Conservation (phyloP, 2,797 vertebrate genomes). For the Lates japonicus region DNA sequence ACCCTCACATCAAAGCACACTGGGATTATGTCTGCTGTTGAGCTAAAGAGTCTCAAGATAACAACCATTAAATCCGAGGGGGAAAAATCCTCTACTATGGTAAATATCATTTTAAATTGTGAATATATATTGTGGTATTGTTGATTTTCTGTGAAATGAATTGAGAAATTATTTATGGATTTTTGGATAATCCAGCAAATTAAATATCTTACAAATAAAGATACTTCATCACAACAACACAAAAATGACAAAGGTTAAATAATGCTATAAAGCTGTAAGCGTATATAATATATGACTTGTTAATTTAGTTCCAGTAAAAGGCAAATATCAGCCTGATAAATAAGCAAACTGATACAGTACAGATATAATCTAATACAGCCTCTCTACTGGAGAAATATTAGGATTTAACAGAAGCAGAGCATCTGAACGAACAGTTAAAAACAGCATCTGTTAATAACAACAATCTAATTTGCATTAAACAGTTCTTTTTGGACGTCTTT, state of each 20-base stretch:
- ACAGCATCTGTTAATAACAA: conserved; percentile 12
- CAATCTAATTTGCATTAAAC: background rate
- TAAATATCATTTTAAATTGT: background rate
- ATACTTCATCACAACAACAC: background rate
- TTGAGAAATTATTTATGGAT: background rate
- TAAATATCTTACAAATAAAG: background rate
- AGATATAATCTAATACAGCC: background rate
- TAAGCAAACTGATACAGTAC: background rate
- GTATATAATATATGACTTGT: background rate
- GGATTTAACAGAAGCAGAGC: background rate
- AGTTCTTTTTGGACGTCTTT: background rate
- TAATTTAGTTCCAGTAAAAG: background rate
- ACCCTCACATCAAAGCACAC: too few species aligned
- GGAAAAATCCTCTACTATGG: background rate
- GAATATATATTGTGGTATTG: background rate
- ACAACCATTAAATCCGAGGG: background rate
- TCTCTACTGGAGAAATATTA: background rate
- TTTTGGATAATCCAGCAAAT: background rate
- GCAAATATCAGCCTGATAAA: background rate
- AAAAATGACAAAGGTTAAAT: background rate
- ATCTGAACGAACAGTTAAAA: conserved; percentile 2
- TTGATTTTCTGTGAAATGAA: background rate
- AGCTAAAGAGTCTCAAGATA: background rate
- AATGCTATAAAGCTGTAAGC: background rate
- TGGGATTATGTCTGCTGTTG: too few species aligned